Evolutionary conservation across 2,888 invertebrate genomes (phyloP), one percentile per base, ranked within the genome.

Genomic region (Apotomis betuletana): DNA sequence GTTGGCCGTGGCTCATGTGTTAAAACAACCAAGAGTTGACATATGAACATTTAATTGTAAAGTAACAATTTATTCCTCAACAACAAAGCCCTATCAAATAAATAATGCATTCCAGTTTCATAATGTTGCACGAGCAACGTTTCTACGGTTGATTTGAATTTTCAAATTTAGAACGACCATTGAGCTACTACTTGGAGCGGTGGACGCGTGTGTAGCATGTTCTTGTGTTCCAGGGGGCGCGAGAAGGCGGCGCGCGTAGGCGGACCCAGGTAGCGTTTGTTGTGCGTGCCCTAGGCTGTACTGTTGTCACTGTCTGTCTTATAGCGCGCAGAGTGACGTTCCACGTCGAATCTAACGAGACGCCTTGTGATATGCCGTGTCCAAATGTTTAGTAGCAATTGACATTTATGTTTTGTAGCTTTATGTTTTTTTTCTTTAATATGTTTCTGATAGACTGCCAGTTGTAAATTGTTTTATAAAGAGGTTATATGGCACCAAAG

Each of bases 231-330:
- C 94, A 94, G 94, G 93, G 89, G 91, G 91, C 85, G 92, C 80
- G 80, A 83, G 86, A 83, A 83, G 92, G 82, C 89, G 90, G 87
- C 90, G 91, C 87, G 92, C 87, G 81, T 92, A 92, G 90, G 88
- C 89, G 88, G 87, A 88, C 80, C 74, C 91, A 92, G 92, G 93
- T 92, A 93, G 92, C 92, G 90, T 92, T 87, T 91, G 92, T 91
- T 93, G 93, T 94, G 93, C 93, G 93, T 93, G 92, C 90, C 87
- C 89, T 93, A 94, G 93, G 93, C 90, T 92, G 90, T 90, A 91
- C 88, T 94, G 92, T 92, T 91, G 90, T 92, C 91, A 92, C 90
- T 92, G 92, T 92, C 87, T 89, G 90, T 91, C 87, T 84, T 85
- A 88, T 91, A 92, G 92, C 88, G 90, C 90, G 91, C 90, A 87